Evolutionary conservation across 2,113 vertebrate species (phyloP).

Genomic region (Dendrocopos noguchii): DNA sequence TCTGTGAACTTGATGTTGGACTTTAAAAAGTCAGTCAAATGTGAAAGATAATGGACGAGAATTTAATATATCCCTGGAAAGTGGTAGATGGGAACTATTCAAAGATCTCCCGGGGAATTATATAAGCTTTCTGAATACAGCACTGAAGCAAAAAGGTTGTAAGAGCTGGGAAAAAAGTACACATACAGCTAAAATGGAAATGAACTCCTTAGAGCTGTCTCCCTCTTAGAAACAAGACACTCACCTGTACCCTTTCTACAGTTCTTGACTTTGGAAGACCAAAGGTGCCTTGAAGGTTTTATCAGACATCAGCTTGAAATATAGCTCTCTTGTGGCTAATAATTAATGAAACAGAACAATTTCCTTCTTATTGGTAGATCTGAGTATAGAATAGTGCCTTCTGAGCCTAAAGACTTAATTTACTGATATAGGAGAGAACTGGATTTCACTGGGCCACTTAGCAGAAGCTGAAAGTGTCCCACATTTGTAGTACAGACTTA

Average conservation of each 20-base stretch:
- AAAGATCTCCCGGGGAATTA: neutral
- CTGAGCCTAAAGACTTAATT: neutral
- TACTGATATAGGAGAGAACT: neutral
- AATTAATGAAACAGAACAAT: neutral
- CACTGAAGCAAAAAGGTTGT: neutral
- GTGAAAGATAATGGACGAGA: neutral
- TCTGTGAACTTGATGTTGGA: neutral
- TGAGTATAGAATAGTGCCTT: neutral
- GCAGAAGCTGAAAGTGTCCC: neutral
- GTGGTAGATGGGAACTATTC: neutral
- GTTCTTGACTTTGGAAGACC: neutral
- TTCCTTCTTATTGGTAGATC: neutral
- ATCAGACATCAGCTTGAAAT: neutral
- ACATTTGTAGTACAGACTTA: neutral
- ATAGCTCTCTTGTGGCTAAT: neutral
- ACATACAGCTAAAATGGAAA: neutral
- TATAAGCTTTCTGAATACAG: neutral
- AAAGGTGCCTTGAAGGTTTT: neutral
- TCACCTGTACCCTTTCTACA: neutral
- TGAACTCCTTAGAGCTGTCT: neutral
- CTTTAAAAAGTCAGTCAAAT: neutral
- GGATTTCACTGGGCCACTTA: neutral
- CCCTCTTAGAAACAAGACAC: neutral
- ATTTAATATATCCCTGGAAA: neutral
- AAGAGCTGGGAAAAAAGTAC: neutral